Base-by-base conservation (phyloP, 2,888 invertebrate species). In the Dicroscelio sp. region DNA sequence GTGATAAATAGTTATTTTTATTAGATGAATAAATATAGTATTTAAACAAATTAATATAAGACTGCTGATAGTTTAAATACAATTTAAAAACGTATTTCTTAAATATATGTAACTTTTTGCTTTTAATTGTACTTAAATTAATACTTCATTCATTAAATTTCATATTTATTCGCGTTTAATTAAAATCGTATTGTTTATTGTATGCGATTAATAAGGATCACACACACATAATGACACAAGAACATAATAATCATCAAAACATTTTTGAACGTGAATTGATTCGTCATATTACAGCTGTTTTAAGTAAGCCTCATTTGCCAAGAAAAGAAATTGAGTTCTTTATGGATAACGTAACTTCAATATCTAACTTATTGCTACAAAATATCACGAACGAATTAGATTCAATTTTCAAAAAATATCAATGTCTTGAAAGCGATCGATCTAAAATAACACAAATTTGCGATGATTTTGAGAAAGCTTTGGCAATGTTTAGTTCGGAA, bases 261-360 rank as follows among this genome's bases (percentile, higher is more conserved):
- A 58, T 76, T 33, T 79, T 79, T 48, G 63, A 79, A 79, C 1
- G 12, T 6, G 65, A 48, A 67, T 52, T 69, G 35, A 48, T 80
- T 33, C 67, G 55, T 23, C 48, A 73, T 31, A 73, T 83, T 20
- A 71, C 38, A 30, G 31, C 38, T 4, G 25, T 60, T 73, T 83
- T 71, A 43, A 83, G 48, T n/a, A 83, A 31, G 31, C 71, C 83
- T 31, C 60, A 83, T 63, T 73, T 83, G 27, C 71, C 71, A 8
- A 71, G 71, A 60, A 6, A 83, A 43, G 83, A 83, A 71, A n/a
- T 83, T 17, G 27, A 71, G 6, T 71, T 60, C 23, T 83, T 83
- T 43, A n/a, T 83, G 0, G 33, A 83, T 25, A 73, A 31, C 60
- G 17, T 71, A 43, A 30, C 60, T 60, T 69, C 69, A 12, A 69